phyloP scores from a whole-genome alignment of 2,797 vertebrate genomes.

The Setipinna tenuifilis region DNA sequence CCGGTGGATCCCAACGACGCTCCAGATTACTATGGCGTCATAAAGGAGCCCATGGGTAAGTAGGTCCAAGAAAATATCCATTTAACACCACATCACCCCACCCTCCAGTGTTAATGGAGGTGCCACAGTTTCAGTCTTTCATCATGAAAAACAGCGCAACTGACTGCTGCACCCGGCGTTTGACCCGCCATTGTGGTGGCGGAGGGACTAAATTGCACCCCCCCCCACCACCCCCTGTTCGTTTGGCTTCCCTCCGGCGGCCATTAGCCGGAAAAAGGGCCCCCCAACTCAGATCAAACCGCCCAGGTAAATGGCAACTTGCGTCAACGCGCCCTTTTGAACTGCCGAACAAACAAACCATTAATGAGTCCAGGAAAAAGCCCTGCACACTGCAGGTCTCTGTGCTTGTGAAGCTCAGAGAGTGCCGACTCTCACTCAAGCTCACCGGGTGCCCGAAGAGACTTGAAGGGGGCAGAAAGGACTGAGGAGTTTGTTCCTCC shows the following conservation, averaged over 20 bases:
- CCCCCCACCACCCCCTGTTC: too few relatives aligned
- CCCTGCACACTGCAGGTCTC: constrained; percentile 61
- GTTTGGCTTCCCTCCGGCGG: background rate
- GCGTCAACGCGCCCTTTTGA: constrained; percentile 71
- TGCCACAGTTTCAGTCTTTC: constrained; percentile 33
- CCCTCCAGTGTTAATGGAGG: constrained; percentile 38
- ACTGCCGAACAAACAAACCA: constrained; percentile 75
- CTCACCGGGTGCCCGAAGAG: background rate
- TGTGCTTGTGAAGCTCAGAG: background rate
- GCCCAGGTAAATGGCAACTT: constrained; percentile 69
- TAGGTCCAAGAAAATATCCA: constrained; percentile 6
- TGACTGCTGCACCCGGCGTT: background rate
- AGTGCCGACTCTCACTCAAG: background rate
- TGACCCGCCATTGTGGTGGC: background rate
- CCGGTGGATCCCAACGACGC: constrained; percentile 86
- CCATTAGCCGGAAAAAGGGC: constrained; percentile 56
- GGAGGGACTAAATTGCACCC: background rate
- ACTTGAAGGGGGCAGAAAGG: background rate
- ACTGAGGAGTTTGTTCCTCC: background rate
- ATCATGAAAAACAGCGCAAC: constrained; percentile 23
- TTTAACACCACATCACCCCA: too few relatives aligned
- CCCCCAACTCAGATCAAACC: constrained; percentile 78
- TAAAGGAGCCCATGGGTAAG: constrained; percentile 91
- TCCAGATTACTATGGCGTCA: constrained; percentile 87
- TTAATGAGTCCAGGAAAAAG: constrained; percentile 72